Evolutionary conservation across 2,113 vertebrate genomes (phyloP).

Genomic region (Saccopteryx bilineata): DNA sequence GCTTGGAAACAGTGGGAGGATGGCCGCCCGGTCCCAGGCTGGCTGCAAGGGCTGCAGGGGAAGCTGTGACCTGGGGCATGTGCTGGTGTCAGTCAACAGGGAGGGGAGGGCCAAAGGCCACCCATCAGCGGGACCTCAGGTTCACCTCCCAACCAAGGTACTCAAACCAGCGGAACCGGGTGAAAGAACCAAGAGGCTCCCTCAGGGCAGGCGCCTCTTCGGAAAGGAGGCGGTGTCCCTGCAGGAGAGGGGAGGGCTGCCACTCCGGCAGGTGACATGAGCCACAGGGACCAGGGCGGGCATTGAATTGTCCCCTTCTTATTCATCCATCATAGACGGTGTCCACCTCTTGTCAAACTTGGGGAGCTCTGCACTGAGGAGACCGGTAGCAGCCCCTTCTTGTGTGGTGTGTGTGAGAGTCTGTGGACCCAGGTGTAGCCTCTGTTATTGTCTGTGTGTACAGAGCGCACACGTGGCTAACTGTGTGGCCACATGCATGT

Average conservation of each 20-base stretch:
- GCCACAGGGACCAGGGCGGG: too few species aligned
- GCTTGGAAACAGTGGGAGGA: not conserved
- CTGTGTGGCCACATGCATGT: not conserved
- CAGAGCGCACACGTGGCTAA: too few species aligned
- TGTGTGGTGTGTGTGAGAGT: not conserved
- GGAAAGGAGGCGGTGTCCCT: not conserved
- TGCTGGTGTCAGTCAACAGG: fast-evolving
- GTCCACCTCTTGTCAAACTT: fast-evolving
- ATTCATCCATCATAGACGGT: fast-evolving
- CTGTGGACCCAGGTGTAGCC: not conserved
- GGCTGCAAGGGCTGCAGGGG: too few species aligned
- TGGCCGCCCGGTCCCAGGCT: not conserved
- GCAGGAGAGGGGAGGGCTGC: not conserved
- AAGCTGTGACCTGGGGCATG: fast-evolving
- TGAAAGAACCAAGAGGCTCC: too few species aligned
- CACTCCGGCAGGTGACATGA: not conserved
- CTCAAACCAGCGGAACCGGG: not conserved
- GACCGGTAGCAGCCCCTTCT: fast-evolving
- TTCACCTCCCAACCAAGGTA: not conserved
- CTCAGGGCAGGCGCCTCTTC: not conserved
- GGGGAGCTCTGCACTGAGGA: not conserved
- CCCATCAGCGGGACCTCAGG: not conserved
- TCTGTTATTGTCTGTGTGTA: too few species aligned
- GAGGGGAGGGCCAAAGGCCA: not conserved
- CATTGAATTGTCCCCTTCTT: not conserved